Evolutionary conservation across 2,888 invertebrate species (phyloP), one percentile per base, ranked within the genome.

Genomic region (Drosophila monieri): DNA sequence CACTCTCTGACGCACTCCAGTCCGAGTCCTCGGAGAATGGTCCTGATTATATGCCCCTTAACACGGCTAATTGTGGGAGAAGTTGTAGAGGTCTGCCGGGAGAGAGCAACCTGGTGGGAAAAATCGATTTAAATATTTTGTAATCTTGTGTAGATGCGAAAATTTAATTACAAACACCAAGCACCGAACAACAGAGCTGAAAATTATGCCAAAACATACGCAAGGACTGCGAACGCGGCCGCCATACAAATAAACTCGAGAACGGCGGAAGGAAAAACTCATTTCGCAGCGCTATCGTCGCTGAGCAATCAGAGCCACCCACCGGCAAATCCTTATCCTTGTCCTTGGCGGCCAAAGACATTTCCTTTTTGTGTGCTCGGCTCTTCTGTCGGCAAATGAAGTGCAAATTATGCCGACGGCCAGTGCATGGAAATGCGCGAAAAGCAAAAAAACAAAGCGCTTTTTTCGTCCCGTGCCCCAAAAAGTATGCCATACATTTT

Each of bases 381-480:
- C 18, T 51, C 27, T 27, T 30, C n/a, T 25, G 25, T 47, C 53
- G 65, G 76, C 69, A 80, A 87, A 87, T 83, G 81, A 74, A 80
- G 83, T 83, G 85, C 83, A 87, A 83, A 78, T 83, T 81, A 78
- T 74, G 75, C 75, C 73, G 57, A 64, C 53, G 74, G 69, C 73
- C 55, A 47, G 32, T 37, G 61, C 61, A 39, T 39, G 75, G 77
- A 74, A 83, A 74, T 60, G 60, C 74, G 78, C 66, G 64, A 43
- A 70, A 68, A 65, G 64, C 60, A 76, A 48, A 55, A 55, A 51
- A 46, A 44, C 61, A 48, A 25, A 53, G 39, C 30, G 52, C 43
- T 68, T 43, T 49, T 37, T 23, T 56, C 37, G 23, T 14, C 23
- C n/a, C 15, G 47, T 18, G 56, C 74, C 59, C 60, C 41, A 9